Percentiles rank a stretch among this genome's conserved stretches.
These are phyloP conservation scores for Octonoba sinensis DNA, from an alignment of 2,888 invertebrate genomes.

Conservation along the genomic window DNA sequence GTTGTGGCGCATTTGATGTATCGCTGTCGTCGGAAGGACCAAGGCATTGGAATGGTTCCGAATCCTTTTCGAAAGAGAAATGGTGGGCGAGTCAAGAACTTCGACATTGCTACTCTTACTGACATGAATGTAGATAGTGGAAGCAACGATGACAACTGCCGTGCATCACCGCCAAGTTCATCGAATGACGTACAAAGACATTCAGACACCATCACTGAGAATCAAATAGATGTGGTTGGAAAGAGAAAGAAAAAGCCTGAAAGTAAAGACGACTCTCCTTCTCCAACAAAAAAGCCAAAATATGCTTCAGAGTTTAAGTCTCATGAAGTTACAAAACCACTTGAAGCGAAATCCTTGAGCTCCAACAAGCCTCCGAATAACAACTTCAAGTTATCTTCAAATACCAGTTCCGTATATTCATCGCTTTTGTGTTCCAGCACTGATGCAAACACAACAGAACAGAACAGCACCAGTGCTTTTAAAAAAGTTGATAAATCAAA, in stretches of 20 bases:
- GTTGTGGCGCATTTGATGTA: slow-evolving; percentile 66
- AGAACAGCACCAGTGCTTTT: slow-evolving; percentile 60
- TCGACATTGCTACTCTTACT: slow-evolving; percentile 67
- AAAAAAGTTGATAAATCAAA: slow-evolving; percentile 63
- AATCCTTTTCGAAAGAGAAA: slow-evolving; percentile 34
- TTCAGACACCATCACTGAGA: neutral
- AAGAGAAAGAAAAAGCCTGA: slow-evolving; percentile 24
- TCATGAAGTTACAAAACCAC: neutral
- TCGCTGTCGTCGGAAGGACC: slow-evolving; percentile 61
- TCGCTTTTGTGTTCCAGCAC: slow-evolving; percentile 16
- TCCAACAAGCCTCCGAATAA: slow-evolving; percentile 17
- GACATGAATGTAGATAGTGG: slow-evolving; percentile 50
- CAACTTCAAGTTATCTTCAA: slow-evolving; percentile 20
- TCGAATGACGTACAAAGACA: neutral
- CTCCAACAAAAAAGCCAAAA: slow-evolving; percentile 30
- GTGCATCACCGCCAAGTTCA: slow-evolving; percentile 13
- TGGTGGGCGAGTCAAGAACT: slow-evolving; percentile 63
- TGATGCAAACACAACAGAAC: slow-evolving; percentile 22
- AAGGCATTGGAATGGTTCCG: slow-evolving; percentile 22
- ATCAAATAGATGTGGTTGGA: neutral
- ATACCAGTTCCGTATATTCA: slow-evolving; percentile 11
- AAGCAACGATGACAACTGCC: neutral
- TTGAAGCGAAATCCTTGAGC: neutral
- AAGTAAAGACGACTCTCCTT: slow-evolving; percentile 6
- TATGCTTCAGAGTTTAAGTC: neutral